These are phyloP conservation scores for Serilophus lunatus DNA, from an alignment of 2,113 vertebrate genomes.

Conservation along the genomic window DNA sequence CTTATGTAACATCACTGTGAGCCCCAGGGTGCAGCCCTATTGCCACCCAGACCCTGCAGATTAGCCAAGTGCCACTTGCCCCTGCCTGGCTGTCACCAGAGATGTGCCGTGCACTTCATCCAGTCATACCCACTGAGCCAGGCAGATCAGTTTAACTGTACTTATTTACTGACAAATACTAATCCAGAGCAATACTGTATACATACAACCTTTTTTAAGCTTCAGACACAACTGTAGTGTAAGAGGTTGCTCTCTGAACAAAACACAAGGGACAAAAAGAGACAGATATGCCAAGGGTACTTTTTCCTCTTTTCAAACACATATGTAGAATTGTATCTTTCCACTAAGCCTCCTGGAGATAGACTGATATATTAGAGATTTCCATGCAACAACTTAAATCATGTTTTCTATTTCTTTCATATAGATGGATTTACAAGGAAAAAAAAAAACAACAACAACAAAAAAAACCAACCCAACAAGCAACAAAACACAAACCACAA, in stretches of 20 bases:
- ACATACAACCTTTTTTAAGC: background rate
- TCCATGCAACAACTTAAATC: background rate
- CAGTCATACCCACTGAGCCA: rapidly evolving
- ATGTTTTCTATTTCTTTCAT: background rate
- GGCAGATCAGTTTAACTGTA: no score
- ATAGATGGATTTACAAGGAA: background rate
- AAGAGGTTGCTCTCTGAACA: background rate
- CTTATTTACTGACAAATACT: background rate
- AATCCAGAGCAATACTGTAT: background rate
- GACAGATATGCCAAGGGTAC: background rate
- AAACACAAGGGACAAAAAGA: background rate
- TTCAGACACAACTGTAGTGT: background rate
- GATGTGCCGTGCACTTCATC: rapidly evolving
- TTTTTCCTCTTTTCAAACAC: background rate
- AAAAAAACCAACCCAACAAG: background rate
- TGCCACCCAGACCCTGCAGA: background rate
- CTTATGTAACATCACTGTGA: background rate
- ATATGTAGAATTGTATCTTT: background rate
- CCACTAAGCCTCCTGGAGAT: background rate
- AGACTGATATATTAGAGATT: background rate
- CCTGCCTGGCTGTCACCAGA: no score
- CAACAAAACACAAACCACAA: background rate
- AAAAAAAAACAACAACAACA: no score
- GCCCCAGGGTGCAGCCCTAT: background rate
- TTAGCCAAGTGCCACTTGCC: background rate